Percentiles rank a stretch among this genome's conserved stretches.
These are phyloP conservation scores for Microctonus hyperodae DNA, from an alignment of 2,888 invertebrate genomes.

Conservation along the genomic window DNA sequence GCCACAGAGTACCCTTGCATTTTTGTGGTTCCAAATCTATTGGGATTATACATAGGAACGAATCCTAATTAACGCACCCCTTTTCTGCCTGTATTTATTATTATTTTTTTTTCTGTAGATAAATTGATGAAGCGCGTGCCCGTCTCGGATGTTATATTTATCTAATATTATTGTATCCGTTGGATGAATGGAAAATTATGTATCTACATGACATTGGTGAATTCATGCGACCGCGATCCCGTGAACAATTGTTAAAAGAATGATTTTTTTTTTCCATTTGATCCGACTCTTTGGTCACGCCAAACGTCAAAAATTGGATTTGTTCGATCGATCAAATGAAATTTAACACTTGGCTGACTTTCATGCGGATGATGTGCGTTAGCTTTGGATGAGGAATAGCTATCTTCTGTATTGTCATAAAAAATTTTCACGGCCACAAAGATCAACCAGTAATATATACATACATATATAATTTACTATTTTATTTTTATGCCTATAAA, in stretches of 20 bases:
- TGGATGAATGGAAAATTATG: no score
- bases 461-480: background rate
- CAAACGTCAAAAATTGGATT: conserved; percentile 29
- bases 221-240: conserved; percentile 5
- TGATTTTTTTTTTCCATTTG: conserved; percentile 17
- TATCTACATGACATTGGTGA: no score
- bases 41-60: conserved; percentile 44
- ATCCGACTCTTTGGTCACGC: conserved; percentile 20
- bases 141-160: no score
- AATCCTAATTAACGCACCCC: conserved; percentile 46
- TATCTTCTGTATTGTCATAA: conserved; percentile 13
- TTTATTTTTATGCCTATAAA: no score
- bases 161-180: no score
- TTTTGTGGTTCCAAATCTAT: conserved; percentile 40
- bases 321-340: conserved; percentile 32
- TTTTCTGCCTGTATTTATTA: conserved; percentile 9
- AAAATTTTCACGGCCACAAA: conserved; percentile 12
- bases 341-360: conserved; percentile 30
- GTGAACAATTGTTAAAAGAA: conserved; percentile 22
- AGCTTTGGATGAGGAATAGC: background rate
- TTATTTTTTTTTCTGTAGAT: no score
- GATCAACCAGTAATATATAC: background rate
- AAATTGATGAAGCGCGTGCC: conserved; percentile 24
- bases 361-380: conserved; percentile 9
- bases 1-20: conserved; percentile 32